A percentile compares a stretch with the other conserved stretches of the same genome.
Conservation (phyloP, 2,797 vertebrate genomes). For the Tokudaia tokunoshimensis region DNA sequence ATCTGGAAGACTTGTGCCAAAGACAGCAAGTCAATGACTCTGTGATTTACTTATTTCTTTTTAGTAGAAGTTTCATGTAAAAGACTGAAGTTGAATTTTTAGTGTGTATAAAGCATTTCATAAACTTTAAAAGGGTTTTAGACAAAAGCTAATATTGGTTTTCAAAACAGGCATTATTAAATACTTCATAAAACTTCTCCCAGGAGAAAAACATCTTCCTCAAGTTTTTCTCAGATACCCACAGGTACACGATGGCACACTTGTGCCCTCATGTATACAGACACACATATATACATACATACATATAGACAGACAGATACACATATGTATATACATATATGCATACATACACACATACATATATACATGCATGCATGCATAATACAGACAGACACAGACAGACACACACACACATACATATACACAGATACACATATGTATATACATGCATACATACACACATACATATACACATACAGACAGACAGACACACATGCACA, state of each 20-base stretch:
- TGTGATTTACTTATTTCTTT: background rate
- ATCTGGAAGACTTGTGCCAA: background rate
- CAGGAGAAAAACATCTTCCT: background rate
- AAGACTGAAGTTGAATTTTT: conserved; percentile 49
- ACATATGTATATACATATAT: no score
- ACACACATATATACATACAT: background rate
- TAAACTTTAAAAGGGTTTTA: conserved; percentile 58
- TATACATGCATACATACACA: no score
- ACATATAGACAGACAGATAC: background rate
- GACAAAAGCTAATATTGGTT: background rate
- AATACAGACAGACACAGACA: no score
- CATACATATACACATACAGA: no score
- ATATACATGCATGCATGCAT: no score
- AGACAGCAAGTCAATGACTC: background rate
- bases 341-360: background rate
- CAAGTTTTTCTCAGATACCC: background rate
- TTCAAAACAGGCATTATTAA: conserved; percentile 46
- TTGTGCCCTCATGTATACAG: background rate
- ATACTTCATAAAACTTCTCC: conserved; percentile 13
- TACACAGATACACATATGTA: no score
- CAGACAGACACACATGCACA: background rate
- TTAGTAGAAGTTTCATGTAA: background rate
- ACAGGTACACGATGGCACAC: no score
- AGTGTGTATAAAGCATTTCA: conserved; percentile 24
- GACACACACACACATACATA: no score